Conservation (phyloP, 2,797 vertebrate genomes). For the Aselliscus stoliczkanus region DNA sequence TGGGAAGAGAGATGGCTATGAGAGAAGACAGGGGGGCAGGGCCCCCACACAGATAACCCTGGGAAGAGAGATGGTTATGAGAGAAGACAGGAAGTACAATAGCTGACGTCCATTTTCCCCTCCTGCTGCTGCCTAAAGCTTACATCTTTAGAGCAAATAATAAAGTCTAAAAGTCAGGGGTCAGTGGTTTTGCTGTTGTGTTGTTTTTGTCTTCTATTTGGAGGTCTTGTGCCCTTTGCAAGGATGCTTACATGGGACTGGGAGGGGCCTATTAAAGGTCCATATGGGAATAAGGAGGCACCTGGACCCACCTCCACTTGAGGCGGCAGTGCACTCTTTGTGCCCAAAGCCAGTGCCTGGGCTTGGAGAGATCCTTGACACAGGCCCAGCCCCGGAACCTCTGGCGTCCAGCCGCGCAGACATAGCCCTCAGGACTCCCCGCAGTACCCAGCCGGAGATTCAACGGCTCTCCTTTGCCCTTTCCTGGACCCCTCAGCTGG, state of each 20-base stretch:
- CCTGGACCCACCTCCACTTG: not conserved
- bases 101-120: fast-evolving
- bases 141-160: not conserved
- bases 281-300: too few relatives aligned
- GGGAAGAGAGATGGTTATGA: not conserved
- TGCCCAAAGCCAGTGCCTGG: not conserved
- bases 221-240: not conserved
- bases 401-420: not conserved
- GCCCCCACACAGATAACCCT: fast-evolving
- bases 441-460: fast-evolving
- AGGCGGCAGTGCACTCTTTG: not conserved
- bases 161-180: not conserved
- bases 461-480: not conserved
- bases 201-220: not conserved
- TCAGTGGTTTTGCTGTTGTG: fast-evolving
- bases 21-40: too few relatives aligned
- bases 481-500: not conserved
- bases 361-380: not conserved
- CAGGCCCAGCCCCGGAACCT: fast-evolving
- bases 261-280: too few relatives aligned
- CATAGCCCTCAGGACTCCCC: fast-evolving
- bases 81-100: not conserved
- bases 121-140: fast-evolving
- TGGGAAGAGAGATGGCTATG: not conserved
- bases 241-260: not conserved